Evolutionary conservation across 1,140 invertebrate genomes (phyloP), one percentile per base, ranked within the genome.

Genomic region (Vanessa atalanta): DNA sequence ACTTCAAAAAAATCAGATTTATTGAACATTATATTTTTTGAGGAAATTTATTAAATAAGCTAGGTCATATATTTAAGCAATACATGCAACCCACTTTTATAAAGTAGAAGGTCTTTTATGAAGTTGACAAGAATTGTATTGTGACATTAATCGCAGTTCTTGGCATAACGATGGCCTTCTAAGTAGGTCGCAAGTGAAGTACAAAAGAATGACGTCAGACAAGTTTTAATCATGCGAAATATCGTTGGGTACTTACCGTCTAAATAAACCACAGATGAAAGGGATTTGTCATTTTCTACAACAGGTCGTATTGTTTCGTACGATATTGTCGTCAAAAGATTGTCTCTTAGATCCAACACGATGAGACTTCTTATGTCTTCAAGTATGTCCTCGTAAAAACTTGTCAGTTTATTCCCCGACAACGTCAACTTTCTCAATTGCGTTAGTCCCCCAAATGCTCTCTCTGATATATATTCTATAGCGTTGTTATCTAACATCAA

Each of bases 401-500:
- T 93, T 43, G 94, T 94, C 26, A 97, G 88, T 72, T 95, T 94
- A 89, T 98, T 97, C 63, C 96, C 95, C 68, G 95, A 95, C 63
- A 97, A 89, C 69, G 94, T 94, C 65, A 97, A 90, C 65, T 94
- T 94, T 83, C 94, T 94, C 72, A 97, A 89, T 72, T 95, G 95
- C 43, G 94, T 94, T 77, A 97, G 88, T 0, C 96, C 96, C 2
- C 95, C 94, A 65, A 97, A 94, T 3, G 96, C 96, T 53, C 95
- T 94, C 50, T 95, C 95, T 13, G 95, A 95, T 65, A 97, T 94
- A 71, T 89, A 93, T 73, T 93, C 91, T 77, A 93, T 88, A 31
- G 93, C 93, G 88, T 97, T 97, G 73, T 95, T 94, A 83, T 96
- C 96, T 70, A 98, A 86, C 74, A 96, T 94, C 75, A 98, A 93